Conservation (phyloP, 2,113 vertebrate species). For the Lichenostomus cassidix region DNA sequence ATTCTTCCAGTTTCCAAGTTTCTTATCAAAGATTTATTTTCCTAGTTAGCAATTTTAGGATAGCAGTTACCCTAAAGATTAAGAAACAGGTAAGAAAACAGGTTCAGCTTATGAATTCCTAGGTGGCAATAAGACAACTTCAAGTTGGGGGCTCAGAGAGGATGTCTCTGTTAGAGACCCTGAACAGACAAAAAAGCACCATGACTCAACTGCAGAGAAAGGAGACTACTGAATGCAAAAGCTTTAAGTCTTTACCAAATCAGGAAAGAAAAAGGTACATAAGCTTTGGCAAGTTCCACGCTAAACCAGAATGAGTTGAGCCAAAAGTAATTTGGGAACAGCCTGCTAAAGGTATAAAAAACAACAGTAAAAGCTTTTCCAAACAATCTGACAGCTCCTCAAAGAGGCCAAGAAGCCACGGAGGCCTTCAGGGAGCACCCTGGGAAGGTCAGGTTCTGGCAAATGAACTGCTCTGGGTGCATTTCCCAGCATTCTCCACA, state of each 20-base stretch:
- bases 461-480: background rate
- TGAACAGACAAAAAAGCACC: background rate
- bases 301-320: background rate
- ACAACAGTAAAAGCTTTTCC: background rate
- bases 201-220: background rate
- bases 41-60: background rate
- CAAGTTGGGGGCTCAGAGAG: background rate
- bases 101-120: background rate
- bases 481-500: background rate
- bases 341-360: conserved; percentile 20
- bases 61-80: background rate
- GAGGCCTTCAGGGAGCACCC: background rate
- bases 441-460: background rate
- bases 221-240: background rate
- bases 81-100: background rate
- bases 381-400: background rate
- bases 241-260: background rate
- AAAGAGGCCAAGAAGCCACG: background rate
- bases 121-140: background rate
- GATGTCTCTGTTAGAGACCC: background rate
- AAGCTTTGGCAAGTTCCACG: background rate
- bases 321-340: conserved; percentile 13
- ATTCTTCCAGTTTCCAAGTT: background rate
- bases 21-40: background rate
- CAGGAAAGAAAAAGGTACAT: background rate